phyloP scores from a whole-genome alignment of 53 echinoderm and acorn worm species.

The Hippasteria phrygiana region DNA sequence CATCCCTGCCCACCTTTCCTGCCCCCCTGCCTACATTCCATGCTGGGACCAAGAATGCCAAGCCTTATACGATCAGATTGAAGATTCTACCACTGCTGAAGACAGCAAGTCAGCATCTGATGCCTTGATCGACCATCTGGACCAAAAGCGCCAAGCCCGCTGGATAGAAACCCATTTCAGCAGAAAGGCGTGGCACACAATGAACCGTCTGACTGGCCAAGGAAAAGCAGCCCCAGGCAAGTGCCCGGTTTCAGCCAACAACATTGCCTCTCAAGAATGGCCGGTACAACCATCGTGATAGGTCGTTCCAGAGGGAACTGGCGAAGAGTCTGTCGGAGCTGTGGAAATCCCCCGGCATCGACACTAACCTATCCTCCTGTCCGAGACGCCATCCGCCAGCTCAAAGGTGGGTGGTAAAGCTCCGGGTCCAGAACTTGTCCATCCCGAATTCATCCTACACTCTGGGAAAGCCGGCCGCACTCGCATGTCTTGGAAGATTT shows the following conservation, averaged over 20 bases:
- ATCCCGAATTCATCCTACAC: no score
- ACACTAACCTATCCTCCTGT: background rate
- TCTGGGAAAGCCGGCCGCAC: no score
- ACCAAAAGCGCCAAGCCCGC: background rate
- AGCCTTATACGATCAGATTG: slow-evolving; percentile 12
- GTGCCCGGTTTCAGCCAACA: background rate
- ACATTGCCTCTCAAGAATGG: slow-evolving; percentile 12
- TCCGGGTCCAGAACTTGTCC: no score
- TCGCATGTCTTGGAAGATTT: no score
- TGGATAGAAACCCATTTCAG: slow-evolving; percentile 12
- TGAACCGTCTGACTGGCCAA: background rate
- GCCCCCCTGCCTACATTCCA: background rate
- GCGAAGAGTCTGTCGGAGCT: slow-evolving; percentile 3
- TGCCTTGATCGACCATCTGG: background rate
- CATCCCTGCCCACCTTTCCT: background rate
- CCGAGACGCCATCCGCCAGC: no score
- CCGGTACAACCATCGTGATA: background rate
- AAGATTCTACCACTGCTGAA: background rate
- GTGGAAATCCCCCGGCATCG: slow-evolving; percentile 11
- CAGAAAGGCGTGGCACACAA: background rate
- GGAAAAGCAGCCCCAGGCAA: background rate
- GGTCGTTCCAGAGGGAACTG: background rate
- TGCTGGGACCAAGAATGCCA: slow-evolving; percentile 59
- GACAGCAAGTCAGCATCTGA: background rate
- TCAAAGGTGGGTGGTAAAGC: no score